Evolutionary conservation across 1,140 invertebrate genomes (phyloP), one percentile per base, ranked within the genome.

Genomic region (Scaptomyza montana): DNA sequence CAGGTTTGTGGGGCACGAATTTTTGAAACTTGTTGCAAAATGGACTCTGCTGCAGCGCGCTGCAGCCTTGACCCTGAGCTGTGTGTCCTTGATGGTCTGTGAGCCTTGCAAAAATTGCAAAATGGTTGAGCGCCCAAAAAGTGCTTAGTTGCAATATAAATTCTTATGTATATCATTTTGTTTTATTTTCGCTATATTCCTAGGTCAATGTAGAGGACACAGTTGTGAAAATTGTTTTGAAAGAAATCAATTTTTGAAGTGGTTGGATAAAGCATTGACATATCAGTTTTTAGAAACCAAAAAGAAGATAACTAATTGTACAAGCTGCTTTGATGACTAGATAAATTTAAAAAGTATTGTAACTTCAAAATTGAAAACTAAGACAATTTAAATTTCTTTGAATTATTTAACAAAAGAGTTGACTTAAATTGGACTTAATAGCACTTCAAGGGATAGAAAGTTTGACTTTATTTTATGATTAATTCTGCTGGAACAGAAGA

Each of bases 11-110:
- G 21, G 55, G 60, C 47, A 33, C 56, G 43, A 54, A 62, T 66
- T 65, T 60, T 68, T 53, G 64, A 76, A 87, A 86, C 82, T 87
- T 86, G 82, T 86, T 86, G 82, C 82, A 71, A 81, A 76, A 62
- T 74, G 36, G 54, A 74, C 51, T 55, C 39, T 8, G n/a, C 43
- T 67, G 74, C 80, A 70, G 63, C 62, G 8, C 33, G 33, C 67
- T 56, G 60, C 77, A 77, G 59, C 82, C 82, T 86, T 86, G 82
- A 87, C 82, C 81, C 78, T 86, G 78, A 78, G 25, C 5, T 5
- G 28, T 74, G 80, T 74, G 80, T 84, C 80, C 80, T 80, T 76
- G 80, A 28, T 33, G 19, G 13, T 45, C 8, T 56, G 55, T 59
- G 50, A 45, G 65, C 43, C 60, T 54, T 77, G 57, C 55, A 61